Evolutionary conservation across 2,888 invertebrate species (phyloP).

Genomic region (Noctua janthina): DNA sequence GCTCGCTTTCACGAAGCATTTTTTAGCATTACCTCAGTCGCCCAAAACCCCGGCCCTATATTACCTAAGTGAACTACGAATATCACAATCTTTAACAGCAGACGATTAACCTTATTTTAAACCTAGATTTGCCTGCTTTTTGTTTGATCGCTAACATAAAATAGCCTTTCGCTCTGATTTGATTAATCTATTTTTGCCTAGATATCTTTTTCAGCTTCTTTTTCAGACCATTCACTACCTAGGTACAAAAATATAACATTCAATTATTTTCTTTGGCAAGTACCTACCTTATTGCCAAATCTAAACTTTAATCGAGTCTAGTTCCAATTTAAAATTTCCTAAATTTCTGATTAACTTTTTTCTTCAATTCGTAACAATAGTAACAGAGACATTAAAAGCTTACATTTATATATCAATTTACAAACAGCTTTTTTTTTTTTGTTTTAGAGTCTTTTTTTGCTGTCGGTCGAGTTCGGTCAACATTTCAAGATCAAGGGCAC

Average conservation of each 20-base stretch:
- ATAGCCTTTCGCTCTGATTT: background rate
- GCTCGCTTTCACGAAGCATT: background rate
- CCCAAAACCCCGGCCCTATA: background rate
- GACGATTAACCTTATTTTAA: background rate
- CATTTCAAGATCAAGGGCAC: conserved; percentile 50
- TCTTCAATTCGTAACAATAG: background rate
- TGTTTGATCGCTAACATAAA: background rate
- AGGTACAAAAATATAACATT: conserved; percentile 11
- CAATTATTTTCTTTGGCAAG: conserved; percentile 23
- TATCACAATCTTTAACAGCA: background rate
- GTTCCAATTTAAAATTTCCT: conserved; percentile 39
- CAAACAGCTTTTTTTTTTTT: conserved; percentile 13
- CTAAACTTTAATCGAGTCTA: conserved; percentile 6
- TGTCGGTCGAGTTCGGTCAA: conserved; percentile 16
- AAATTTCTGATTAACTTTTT: conserved; percentile 18
- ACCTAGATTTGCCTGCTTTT: background rate
- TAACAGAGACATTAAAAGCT: background rate
- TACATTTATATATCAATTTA: background rate
- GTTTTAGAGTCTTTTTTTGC: background rate
- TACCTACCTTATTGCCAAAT: background rate
- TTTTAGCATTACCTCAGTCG: background rate
- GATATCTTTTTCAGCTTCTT: conserved; percentile 6
- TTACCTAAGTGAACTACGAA: background rate
- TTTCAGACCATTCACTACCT: conserved; percentile 24
- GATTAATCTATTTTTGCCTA: conserved; percentile 7